A percentile compares a stretch with the other conserved stretches of the same genome.
phyloP scores from a whole-genome alignment of 30 jellyfish, hydroid and myxozoan species.

The Aurelia sp. region DNA sequence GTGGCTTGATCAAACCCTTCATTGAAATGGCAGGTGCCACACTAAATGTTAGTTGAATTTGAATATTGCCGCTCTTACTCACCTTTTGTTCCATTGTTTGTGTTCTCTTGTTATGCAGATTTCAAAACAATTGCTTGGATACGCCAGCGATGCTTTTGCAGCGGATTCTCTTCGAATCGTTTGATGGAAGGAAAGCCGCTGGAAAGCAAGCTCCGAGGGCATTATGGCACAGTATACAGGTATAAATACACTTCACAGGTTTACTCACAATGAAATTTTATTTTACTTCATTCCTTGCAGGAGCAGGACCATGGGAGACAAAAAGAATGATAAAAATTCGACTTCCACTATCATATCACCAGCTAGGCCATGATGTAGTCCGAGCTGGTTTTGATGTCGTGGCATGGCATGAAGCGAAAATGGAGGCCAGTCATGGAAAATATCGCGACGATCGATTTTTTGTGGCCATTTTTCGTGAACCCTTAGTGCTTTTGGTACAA shows the following conservation, averaged over 20 bases:
- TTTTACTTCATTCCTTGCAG: no score
- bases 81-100: constrained; percentile 28
- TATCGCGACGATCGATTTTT: no score
- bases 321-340: no score
- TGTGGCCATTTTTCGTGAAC: no score
- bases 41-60: constrained; percentile 29
- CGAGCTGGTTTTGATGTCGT: no score
- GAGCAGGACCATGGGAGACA: no score
- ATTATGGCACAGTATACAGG: constrained; percentile 75
- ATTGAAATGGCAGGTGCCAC: constrained; percentile 48
- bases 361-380: no score
- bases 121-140: constrained; percentile 34
- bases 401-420: no score
- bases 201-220: constrained; percentile 91
- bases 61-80: constrained; percentile 71
- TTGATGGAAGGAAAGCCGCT: constrained; percentile 65
- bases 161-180: constrained; percentile 38
- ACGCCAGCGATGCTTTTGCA: constrained; percentile 77
- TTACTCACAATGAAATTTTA: no score
- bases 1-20: constrained; percentile 7
- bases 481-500: no score
- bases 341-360: no score
- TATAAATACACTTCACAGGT: neutral
- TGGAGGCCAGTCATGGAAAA: no score
- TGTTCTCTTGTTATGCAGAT: constrained; percentile 62